These are phyloP conservation scores for Plumapathes pennacea DNA, from an alignment of 92 coral and sea anemone species.

Conservation along the genomic window DNA sequence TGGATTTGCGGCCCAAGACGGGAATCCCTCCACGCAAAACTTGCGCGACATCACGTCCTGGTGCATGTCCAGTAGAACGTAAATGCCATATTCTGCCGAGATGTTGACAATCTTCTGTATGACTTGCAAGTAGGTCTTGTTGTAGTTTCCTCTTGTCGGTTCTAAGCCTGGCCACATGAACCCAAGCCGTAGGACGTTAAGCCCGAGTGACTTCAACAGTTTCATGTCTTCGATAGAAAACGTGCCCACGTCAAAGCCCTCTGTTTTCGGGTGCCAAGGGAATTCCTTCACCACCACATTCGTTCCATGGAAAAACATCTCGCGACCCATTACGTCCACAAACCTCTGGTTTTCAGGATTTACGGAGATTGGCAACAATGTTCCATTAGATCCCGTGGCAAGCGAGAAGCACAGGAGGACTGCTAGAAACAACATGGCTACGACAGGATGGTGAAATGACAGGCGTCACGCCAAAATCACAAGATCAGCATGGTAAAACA, in stretches of 20 bases:
- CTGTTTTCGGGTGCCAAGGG: conserved; percentile 91
- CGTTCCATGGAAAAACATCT: conserved; percentile 89
- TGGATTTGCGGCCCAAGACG: conserved; percentile 88
- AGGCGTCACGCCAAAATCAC: no score
- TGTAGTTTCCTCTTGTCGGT: conserved; percentile 77
- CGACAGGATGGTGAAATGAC: no score
- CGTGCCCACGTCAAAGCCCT: conserved; percentile 74
- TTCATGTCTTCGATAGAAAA: conserved; percentile 96
- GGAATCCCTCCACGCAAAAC: conserved; percentile 95
- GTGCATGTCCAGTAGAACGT: conserved; percentile 90
- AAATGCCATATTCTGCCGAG: conserved; percentile 85
- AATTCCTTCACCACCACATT: conserved; percentile 87
- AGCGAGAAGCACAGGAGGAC: no score
- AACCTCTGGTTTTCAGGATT: conserved; percentile 76
- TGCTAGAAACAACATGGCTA: no score
- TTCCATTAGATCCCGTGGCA: no score
- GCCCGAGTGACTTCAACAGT: conserved; percentile 84
- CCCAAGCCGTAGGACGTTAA: conserved; percentile 88
- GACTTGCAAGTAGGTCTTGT: conserved; percentile 77
- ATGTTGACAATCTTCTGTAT: conserved; percentile 73
- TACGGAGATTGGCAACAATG: conserved; percentile 69
- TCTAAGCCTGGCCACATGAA: conserved; percentile 98
- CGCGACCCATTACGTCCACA: conserved; percentile 75
- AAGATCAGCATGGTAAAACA: no score
- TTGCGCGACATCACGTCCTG: conserved; percentile 92